Evolutionary conservation across 2,888 invertebrate species (phyloP), one percentile per base, ranked within the genome.

Genomic region (Perithous albicinctus): DNA sequence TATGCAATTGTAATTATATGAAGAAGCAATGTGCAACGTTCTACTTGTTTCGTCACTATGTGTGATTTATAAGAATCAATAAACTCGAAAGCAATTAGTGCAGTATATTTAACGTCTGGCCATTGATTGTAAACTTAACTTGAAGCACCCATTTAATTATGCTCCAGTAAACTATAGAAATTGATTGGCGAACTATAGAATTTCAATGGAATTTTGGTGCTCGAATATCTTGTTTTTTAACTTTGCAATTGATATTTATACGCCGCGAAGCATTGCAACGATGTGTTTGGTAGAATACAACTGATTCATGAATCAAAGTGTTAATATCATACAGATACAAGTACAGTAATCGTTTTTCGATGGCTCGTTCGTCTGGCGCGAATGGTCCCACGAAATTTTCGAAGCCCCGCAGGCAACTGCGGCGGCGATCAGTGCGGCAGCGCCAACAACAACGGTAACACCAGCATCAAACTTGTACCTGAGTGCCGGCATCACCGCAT

Each of bases 401-500:
- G 59, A 73, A 56, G 63, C 29, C 29, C 18, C 29, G 54, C 46
- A 46, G 72, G 66, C 64, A 59, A 51, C 56, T 56, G 63, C 72
- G 56, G 56, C 69, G 63, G 26, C 51, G 54, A 67, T 48, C 46
- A 59, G 69, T 32, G 64, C 59, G 54, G 74, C 66, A 38, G 69
- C 69, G 64, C 61, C 76, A 66, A 66, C 78, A 76, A 77, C 78
- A 78, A 64, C 63, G 66, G 78, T 66, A 82, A 77, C 84, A 75
- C 66, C 79, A 75, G 79, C 77, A 70, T 75, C 51, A 70, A 73
- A 74, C 48, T 48, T 48, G 48, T 69, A 54, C 67, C 67, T 67
- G 69, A 67, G 70, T 10, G 70, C 84, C 83, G 75, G 83, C 81
- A 83, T 83, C 77, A 82, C 78, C 79, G 81, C 84, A 74, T 80